These are phyloP conservation scores for Cladorhizidae sp. DNA, from an alignment of 37 sponge, comb jelly and placozoan species.

Conservation along the genomic window DNA sequence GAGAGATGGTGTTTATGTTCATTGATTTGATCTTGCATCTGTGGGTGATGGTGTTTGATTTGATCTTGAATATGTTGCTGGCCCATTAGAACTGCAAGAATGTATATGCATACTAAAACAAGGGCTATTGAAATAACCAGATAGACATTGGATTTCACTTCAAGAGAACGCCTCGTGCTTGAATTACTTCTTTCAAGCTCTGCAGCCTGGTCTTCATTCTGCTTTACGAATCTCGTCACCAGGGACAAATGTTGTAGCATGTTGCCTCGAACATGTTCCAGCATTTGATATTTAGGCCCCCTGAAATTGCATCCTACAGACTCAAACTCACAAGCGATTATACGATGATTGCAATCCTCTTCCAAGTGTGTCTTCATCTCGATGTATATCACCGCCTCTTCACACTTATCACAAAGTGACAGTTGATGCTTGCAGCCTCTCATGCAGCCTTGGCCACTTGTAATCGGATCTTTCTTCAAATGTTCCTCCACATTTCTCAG, in stretches of 20 bases:
- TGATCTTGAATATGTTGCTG: too few relatives aligned
- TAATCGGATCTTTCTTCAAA: slow-evolving; percentile 5
- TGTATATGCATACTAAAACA: too few relatives aligned
- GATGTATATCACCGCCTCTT: not conserved
- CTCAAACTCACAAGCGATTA: not conserved
- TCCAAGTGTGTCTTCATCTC: not conserved
- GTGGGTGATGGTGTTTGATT: too few relatives aligned
- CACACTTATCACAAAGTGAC: not conserved
- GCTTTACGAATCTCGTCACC: not conserved
- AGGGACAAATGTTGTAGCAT: not conserved
- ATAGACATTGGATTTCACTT: too few relatives aligned
- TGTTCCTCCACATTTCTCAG: slow-evolving; percentile 4
- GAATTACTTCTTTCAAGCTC: too few relatives aligned
- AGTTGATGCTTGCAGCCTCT: not conserved
- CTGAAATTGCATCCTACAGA: slow-evolving; percentile 1
- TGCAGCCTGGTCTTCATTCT: too few relatives aligned
- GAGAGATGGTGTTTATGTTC: too few relatives aligned
- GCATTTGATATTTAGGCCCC: not conserved
- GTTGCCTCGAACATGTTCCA: not conserved
- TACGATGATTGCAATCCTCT: not conserved
- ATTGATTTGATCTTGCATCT: too few relatives aligned
- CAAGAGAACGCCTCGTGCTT: too few relatives aligned
- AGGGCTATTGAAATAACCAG: too few relatives aligned
- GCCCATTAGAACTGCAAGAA: too few relatives aligned
- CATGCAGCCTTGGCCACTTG: not conserved